A percentile compares a stretch with the other conserved stretches of the same genome.
Evolutionary conservation across 2,113 vertebrate species (phyloP).

Genomic region (Microcebus murinus): DNA sequence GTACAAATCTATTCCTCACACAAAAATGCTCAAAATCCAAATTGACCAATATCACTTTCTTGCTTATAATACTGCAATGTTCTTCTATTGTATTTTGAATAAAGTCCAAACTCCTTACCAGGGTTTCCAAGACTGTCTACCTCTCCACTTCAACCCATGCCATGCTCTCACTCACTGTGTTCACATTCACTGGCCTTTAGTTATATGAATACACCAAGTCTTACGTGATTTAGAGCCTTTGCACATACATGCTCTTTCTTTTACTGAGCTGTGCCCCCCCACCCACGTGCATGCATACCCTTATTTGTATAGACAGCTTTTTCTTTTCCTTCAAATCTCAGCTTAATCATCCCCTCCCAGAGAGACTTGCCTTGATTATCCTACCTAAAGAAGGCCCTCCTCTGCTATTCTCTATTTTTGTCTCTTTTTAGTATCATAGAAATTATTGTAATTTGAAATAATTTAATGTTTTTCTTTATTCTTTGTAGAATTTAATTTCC

Average conservation of each 20-base stretch:
- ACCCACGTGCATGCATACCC: neutral
- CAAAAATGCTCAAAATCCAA: slow-evolving; percentile 39
- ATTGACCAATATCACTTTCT: neutral
- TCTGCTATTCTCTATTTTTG: neutral
- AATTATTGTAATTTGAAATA: neutral
- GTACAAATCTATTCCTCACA: neutral
- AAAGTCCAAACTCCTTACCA: neutral
- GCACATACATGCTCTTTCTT: neutral
- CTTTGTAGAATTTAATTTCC: neutral
- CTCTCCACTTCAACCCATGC: neutral
- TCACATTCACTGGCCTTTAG: neutral
- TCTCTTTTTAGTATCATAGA: neutral
- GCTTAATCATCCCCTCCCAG: neutral
- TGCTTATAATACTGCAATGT: neutral
- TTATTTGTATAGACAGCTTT: neutral
- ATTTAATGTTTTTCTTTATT: neutral
- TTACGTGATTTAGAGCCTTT: neutral
- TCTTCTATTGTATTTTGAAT: neutral
- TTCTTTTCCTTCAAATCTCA: slow-evolving; percentile 18
- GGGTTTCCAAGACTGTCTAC: neutral
- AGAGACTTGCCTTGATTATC: neutral
- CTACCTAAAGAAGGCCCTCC: neutral
- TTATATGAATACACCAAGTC: neutral
- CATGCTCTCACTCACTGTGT: neutral
- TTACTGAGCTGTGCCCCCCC: neutral